Evolutionary conservation across 2,797 vertebrate species (phyloP).

Genomic region (Dryobates pubescens): DNA sequence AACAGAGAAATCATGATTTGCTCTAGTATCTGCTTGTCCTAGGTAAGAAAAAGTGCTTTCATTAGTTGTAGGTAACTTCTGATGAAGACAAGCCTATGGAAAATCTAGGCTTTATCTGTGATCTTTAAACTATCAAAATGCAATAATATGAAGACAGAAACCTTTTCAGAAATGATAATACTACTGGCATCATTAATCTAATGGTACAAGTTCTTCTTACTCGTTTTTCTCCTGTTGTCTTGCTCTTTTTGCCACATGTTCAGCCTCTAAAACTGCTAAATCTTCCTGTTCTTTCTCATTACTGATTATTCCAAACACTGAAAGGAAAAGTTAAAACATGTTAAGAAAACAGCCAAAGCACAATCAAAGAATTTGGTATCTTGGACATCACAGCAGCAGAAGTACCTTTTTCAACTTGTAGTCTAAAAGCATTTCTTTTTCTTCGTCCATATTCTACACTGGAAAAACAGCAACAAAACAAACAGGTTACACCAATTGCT

Average conservation of each 20-base stretch:
- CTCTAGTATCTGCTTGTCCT: background rate
- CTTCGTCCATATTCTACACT: constrained; percentile 93
- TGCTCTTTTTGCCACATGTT: constrained; percentile 88
- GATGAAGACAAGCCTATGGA: background rate
- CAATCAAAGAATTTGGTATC: background rate
- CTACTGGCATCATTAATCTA: background rate
- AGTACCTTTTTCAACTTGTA: constrained; percentile 94
- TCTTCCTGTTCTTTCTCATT: constrained; percentile 77
- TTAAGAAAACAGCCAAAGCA: background rate
- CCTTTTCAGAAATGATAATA: background rate
- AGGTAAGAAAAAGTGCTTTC: background rate
- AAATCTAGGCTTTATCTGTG: background rate
- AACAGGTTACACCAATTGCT: background rate
- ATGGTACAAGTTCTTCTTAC: constrained; percentile 69
- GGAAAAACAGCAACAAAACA: constrained; percentile 11
- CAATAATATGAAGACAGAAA: background rate
- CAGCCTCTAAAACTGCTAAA: constrained; percentile 80
- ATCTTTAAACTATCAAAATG: background rate
- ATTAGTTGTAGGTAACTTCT: background rate
- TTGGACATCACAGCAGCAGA: background rate
- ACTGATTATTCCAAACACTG: constrained; percentile 86
- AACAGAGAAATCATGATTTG: background rate
- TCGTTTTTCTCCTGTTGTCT: constrained; percentile 78
- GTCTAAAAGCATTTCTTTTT: constrained; percentile 93
- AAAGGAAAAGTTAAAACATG: constrained; percentile 14